phyloP scores from a whole-genome alignment of 2,888 invertebrate species.

The Fragum fragum region DNA sequence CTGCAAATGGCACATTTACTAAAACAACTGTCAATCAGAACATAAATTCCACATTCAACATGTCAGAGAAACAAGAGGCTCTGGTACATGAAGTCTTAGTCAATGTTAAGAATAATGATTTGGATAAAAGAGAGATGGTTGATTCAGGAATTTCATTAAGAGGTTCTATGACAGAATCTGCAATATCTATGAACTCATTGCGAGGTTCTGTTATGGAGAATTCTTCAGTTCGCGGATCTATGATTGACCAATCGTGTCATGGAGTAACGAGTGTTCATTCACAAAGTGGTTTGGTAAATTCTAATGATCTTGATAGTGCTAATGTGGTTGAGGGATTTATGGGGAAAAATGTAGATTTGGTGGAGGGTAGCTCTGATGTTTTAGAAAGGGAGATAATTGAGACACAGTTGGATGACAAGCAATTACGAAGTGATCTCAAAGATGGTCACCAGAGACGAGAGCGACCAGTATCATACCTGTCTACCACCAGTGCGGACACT shows the following conservation, averaged over 20 bases:
- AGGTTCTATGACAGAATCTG: slow-evolving; percentile 66
- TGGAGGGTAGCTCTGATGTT: slow-evolving; percentile 16
- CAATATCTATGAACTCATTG: slow-evolving; percentile 39
- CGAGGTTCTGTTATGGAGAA: slow-evolving; percentile 51
- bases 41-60: slow-evolving; percentile 53
- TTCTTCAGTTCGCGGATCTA: slow-evolving; percentile 60
- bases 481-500: slow-evolving; percentile 93
- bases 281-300: slow-evolving; percentile 29
- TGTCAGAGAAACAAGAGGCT: slow-evolving; percentile 29
- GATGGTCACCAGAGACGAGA: slow-evolving; percentile 79
- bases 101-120: slow-evolving; percentile 17
- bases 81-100: slow-evolving; percentile 12
- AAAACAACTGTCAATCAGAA: slow-evolving; percentile 17
- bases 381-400: slow-evolving; percentile 41
- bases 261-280: slow-evolving; percentile 46
- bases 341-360: slow-evolving; percentile 45
- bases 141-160: slow-evolving; percentile 65
- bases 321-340: slow-evolving; percentile 29
- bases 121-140: slow-evolving; percentile 40
- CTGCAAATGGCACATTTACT: not conserved
- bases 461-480: slow-evolving; percentile 84
- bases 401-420: slow-evolving; percentile 56
- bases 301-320: slow-evolving; percentile 25
- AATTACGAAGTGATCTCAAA: slow-evolving; percentile 75
- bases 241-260: slow-evolving; percentile 80